phyloP scores from a whole-genome alignment of 2,113 vertebrate species.

The Pseudorectes ferrugineus region DNA sequence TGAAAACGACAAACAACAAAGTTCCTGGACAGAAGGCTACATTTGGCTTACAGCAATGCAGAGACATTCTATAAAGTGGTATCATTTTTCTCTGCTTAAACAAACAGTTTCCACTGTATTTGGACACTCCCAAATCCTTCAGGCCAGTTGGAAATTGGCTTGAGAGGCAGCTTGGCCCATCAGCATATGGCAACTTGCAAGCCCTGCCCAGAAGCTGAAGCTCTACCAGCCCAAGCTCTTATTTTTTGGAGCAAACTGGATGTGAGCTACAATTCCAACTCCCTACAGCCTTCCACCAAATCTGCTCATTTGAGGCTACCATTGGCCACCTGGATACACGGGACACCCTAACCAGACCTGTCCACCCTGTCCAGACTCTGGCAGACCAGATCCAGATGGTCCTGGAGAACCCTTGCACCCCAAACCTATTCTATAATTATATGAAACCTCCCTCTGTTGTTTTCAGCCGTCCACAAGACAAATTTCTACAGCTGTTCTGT shows the following conservation, averaged over 20 bases:
- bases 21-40: background rate
- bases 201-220: background rate
- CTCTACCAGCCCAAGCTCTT: background rate
- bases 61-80: background rate
- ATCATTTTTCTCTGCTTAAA: background rate
- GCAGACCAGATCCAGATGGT: background rate
- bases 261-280: background rate
- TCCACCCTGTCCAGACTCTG: background rate
- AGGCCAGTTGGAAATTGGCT: background rate
- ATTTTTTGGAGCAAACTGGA: background rate
- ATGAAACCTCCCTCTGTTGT: background rate
- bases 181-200: background rate
- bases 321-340: accelerated
- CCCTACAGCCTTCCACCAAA: background rate
- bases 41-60: background rate
- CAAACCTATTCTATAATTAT: background rate
- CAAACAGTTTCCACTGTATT: background rate
- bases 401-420: background rate
- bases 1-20: background rate
- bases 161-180: background rate
- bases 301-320: background rate
- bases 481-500: background rate
- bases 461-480: background rate
- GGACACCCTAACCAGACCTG: background rate
- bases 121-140: background rate